Evolutionary conservation across 2,113 vertebrate species (phyloP), one percentile per base, ranked within the genome.

Genomic region (Anguilla rostrata): DNA sequence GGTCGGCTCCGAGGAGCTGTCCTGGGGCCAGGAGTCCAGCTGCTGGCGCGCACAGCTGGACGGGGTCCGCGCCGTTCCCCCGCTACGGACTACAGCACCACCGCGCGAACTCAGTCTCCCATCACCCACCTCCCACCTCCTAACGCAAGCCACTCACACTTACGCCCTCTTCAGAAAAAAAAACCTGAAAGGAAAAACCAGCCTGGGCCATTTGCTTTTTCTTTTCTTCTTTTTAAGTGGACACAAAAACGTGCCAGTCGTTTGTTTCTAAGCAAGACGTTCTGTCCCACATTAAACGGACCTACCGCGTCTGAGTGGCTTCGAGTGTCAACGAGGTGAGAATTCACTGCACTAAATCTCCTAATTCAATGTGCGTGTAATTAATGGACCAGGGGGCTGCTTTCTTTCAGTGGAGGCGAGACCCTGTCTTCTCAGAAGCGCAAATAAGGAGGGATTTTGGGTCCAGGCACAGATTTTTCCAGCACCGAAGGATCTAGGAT

Each of bases 11-110:
- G 94, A 94, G 87, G 91, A 85, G 94, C 83, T 78, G 93, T 94
- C 92, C 85, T 85, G 83, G 60, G 94, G 97, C 97, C 97, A 98
- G 97, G 92, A 92, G 78, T 93, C 96, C 97, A 97, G 97, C 98
- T 98, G 97, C 91, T 95, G 92, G 94, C 93, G 90, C 95, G 91
- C 83, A 86, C 91, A 46, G 83, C 87, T 82, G 86, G 87, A 57
- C 53, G 2, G 34, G 20, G 22, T 22, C 60, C 0, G 22, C 60
- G 22, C 15, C 39, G 3, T 29, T 34, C 60, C 20, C 15, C 20
- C n/a, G 5, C 26, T 6, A 12, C 9, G 7, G 49, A 53, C 49
- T 12, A 2, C 49, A 53, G 12, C 49, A 11, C 11, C 34, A 34
- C 49, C 49, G 49, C 12, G 49, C 49, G 1, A 53, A 53, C 49